Percentiles rank a stretch among this genome's conserved stretches.
Conservation (phyloP, 2,113 vertebrate genomes). For the Nycticebus coucang region DNA sequence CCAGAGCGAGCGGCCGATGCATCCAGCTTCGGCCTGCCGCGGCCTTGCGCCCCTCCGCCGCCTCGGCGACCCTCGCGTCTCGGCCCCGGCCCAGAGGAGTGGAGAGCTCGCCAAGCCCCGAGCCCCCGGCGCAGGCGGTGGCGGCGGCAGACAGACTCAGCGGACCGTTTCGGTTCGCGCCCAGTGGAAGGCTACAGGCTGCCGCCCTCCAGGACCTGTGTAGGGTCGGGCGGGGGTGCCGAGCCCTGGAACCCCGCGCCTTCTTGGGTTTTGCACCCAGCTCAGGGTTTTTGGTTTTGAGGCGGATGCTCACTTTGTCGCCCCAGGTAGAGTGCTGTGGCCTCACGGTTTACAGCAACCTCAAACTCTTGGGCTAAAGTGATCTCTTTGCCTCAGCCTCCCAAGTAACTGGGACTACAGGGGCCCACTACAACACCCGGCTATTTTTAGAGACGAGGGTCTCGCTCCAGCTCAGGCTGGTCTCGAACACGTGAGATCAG, state of each 20-base stretch:
- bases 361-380: too few relatives aligned
- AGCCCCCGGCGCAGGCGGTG: not conserved
- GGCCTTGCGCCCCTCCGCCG: slow-evolving; percentile 52
- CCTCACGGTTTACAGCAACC: too few relatives aligned
- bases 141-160: not conserved
- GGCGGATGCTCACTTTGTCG: too few relatives aligned
- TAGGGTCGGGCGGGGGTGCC: not conserved
- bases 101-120: not conserved
- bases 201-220: not conserved
- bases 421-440: too few relatives aligned
- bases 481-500: too few relatives aligned
- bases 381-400: too few relatives aligned
- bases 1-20: slow-evolving; percentile 66
- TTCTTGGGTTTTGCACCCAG: not conserved
- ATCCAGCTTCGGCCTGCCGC: slow-evolving; percentile 70
- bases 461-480: too few relatives aligned
- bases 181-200: not conserved
- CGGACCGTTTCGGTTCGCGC: not conserved
- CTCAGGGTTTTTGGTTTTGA: not conserved
- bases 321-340: too few relatives aligned
- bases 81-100: not conserved
- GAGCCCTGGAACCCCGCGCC: not conserved
- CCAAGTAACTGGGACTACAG: too few relatives aligned
- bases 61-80: slow-evolving; percentile 6
- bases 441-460: too few relatives aligned